Evolutionary conservation across 2,888 invertebrate species (phyloP), one percentile per base, ranked within the genome.

Genomic region (Spilarctia lutea): DNA sequence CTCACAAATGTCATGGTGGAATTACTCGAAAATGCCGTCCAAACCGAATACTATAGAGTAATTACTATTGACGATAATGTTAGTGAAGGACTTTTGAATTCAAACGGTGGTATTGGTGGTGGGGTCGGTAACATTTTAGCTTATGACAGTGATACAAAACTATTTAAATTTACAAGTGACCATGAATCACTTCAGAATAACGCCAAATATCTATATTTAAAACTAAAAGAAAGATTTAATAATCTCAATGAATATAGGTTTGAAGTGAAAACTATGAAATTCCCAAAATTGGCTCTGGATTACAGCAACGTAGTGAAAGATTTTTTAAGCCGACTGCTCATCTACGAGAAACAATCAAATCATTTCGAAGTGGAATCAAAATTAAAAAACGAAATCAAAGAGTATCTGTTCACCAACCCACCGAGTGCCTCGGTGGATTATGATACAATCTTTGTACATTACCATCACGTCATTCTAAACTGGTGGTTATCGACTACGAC

Each of bases 341-440:
- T 83, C 75, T 82, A 77, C 30, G 75, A 79, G 2, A 81, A 76
- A 48, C 83, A 83, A 72, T 75, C 78, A 10, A 74, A 81, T 48
- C 77, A 81, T 20, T 27, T 10, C 16, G 52, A 60, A 0, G 71
- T 83, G 3, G 83, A 75, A 42, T 52, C 65, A 13, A 60, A 70
- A 63, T 52, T 81, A 16, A 79, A 75, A 69, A 48, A 35, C 2
- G 79, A 84, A 70, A 79, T 77, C 6, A 72, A 74, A 67, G 42
- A 68, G 20, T 65, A 65, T 30, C 70, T 68, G 7, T 39, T 63
- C 10, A 56, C 33, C 8, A 27, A 42, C 6, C 24, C 73, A 1
- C 68, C 74, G 13, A 56, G 63, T 27, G 33, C 74, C 0, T 48
- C 68, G 70, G 68, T 75, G 0, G 77, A 66, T 42, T 68, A 77